These are phyloP conservation scores for Microplitis demolitor DNA, from an alignment of 1,140 invertebrate genomes.

Conservation along the genomic window DNA sequence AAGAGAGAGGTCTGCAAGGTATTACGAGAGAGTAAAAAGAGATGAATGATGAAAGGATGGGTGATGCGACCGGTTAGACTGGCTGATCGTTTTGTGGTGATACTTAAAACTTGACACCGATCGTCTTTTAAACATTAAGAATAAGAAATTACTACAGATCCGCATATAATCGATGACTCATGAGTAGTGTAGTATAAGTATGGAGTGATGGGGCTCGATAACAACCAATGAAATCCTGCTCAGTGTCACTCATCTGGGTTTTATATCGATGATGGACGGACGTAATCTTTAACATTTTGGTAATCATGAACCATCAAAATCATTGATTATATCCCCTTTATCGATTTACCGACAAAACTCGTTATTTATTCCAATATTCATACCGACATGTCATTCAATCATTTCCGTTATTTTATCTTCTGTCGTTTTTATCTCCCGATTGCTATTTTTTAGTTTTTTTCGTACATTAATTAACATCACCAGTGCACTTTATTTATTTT, in stretches of 20 bases:
- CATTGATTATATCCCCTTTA: background rate
- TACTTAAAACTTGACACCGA: constrained; percentile 6
- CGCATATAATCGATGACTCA: constrained; percentile 1
- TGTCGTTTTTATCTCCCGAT: too few relatives aligned
- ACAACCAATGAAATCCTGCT: background rate
- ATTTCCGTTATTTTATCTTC: too few relatives aligned
- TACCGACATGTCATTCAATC: too few relatives aligned
- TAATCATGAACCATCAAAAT: background rate
- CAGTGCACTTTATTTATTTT: too few relatives aligned
- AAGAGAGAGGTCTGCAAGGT: background rate
- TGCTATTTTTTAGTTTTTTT: too few relatives aligned
- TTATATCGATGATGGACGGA: constrained; percentile 4
- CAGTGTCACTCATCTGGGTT: background rate
- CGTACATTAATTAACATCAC: too few relatives aligned
- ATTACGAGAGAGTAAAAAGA: background rate
- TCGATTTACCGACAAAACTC: background rate
- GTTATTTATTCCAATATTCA: too few relatives aligned
- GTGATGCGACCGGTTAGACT: background rate
- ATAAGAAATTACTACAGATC: background rate
- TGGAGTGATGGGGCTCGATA: background rate
- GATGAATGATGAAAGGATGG: background rate
- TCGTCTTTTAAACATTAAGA: constrained; percentile 3
- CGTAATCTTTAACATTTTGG: constrained; percentile 5
- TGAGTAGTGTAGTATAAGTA: background rate
- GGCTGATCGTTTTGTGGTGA: constrained; percentile 2